A percentile compares a stretch with the other conserved stretches of the same genome.
Evolutionary conservation across 2,113 vertebrate genomes (phyloP).

Genomic region (Clarias macrocephalus): DNA sequence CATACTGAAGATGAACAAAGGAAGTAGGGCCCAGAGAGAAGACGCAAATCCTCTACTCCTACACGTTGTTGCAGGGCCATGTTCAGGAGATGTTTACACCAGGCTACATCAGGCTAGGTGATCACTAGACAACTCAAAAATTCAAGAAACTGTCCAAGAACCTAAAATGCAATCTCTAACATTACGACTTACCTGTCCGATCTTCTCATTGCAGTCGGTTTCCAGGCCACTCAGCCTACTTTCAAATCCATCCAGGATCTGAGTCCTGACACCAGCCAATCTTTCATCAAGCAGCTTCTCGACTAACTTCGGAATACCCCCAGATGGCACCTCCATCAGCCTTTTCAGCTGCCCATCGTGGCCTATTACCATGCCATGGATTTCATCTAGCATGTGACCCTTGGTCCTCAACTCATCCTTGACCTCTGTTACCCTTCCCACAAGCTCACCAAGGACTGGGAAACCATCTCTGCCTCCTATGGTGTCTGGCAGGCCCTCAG

Average conservation of each 20-base stretch:
- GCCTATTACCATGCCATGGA: conserved; percentile 87
- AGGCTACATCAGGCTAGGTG: not conserved
- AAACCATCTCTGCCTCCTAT: conserved; percentile 72
- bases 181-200: conserved; percentile 74
- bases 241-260: conserved; percentile 89
- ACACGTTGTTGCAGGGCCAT: not conserved
- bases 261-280: conserved; percentile 78
- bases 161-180: not conserved
- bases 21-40: no score
- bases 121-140: not conserved
- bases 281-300: conserved; percentile 81
- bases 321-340: conserved; percentile 79
- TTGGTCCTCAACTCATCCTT: conserved; percentile 85
- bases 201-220: conserved; percentile 79
- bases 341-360: conserved; percentile 90
- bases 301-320: conserved; percentile 71
- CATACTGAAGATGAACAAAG: no score
- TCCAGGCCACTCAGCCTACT: conserved; percentile 82
- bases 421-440: conserved; percentile 86
- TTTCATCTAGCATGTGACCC: conserved; percentile 84
- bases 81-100: not conserved
- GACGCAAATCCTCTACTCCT: not conserved
- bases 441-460: conserved; percentile 80
- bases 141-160: not conserved
- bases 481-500: conserved; percentile 76